Conservation (phyloP, 2,888 invertebrate species). For the Dryococelus australis region DNA sequence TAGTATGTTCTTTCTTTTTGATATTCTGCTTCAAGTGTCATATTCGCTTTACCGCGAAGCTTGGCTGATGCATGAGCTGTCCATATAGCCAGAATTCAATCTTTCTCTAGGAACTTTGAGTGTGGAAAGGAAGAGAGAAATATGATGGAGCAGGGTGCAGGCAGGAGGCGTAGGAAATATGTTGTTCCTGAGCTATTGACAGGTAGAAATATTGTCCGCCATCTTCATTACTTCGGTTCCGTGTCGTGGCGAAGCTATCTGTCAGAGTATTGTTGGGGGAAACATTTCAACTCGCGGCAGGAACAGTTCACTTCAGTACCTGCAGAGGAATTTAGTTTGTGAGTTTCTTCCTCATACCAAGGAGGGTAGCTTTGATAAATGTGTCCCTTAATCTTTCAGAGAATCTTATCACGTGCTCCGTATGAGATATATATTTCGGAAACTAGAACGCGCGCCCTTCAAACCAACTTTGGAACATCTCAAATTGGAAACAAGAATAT, state of each 20-base stretch:
- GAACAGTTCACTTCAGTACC: conserved; percentile 23
- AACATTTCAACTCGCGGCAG: conserved; percentile 19
- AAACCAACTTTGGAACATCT: too few species aligned
- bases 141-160: neutral
- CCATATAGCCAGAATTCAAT: conserved; percentile 22
- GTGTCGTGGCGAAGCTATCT: conserved; percentile 32
- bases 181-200: conserved; percentile 36
- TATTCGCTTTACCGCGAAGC: neutral
- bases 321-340: neutral
- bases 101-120: neutral
- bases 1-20: too few species aligned
- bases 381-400: neutral
- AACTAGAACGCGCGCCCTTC: neutral
- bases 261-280: conserved; percentile 26
- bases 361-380: conserved; percentile 24
- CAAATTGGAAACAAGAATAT: too few species aligned
- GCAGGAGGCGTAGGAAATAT: conserved; percentile 23
- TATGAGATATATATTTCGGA: neutral
- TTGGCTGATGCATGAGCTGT: neutral
- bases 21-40: too few species aligned
- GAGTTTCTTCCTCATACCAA: conserved; percentile 3
- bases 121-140: neutral
- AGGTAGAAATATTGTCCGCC: conserved; percentile 40
- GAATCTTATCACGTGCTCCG: neutral
- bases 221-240: conserved; percentile 39